Evolutionary conservation across 2,113 vertebrate species (phyloP), one percentile per base, ranked within the genome.

Genomic region (Verasper variegatus): DNA sequence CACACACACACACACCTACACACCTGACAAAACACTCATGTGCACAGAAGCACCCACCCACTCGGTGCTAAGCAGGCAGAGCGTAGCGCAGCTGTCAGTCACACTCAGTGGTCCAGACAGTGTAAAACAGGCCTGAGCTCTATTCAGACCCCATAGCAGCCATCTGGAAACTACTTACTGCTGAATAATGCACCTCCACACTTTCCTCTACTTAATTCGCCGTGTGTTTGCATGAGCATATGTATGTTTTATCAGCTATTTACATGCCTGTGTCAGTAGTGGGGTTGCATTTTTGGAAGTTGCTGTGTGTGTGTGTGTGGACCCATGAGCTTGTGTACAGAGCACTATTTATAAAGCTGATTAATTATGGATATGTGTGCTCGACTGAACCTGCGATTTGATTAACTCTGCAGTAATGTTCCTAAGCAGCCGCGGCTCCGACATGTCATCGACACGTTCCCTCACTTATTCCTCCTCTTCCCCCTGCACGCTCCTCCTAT

Each of bases 91-190:
- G 90, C 90, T 90, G 92, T 91, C 93, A 92, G 92, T 94, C 93
- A 94, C 88, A 90, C 87, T 90, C 86, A 89, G 76, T 89, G 90
- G 90, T 82, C 89, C 92, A 89, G 93, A 92, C 90, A 86, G 80
- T 90, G 89, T 88, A 85, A 83, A 92, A 90, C 89, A 89, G 90
- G 80, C 83, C 89, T 21, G 76, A 86, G 90, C 86, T 91, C 75
- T 77, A 84, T 88, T 92, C 89, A 86, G 79, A 88, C 91, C 91
- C 89, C 86, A 75, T 78, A 70, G 86, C 89, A 90, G 84, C 88
- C 92, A 90, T 90, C 89, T 92, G 89, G 90, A 93, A 92, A 90
- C 77, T 70, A 82, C 85, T 70, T 69, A 69, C 86, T 88, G 74
- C 88, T 92, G 85, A 92, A 92, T 92, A 90, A 92, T 92, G 91